phyloP scores from a whole-genome alignment of 2,113 vertebrate species.

The Gallinago paraguaiae region DNA sequence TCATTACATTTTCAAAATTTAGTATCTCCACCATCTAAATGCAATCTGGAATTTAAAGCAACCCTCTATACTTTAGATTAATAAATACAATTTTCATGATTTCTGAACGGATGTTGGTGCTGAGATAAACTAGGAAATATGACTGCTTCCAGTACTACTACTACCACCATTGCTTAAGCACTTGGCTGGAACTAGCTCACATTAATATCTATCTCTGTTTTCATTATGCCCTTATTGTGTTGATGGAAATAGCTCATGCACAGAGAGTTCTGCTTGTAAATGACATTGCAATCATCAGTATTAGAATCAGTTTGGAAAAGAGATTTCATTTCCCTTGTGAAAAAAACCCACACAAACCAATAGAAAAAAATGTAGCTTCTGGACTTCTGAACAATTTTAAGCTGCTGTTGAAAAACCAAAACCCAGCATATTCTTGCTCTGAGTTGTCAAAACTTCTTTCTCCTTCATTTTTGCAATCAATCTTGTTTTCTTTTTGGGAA shows the following conservation, averaged over 20 bases:
- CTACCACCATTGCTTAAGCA: neutral
- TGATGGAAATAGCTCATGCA: neutral
- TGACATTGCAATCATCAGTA: neutral
- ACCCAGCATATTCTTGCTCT: neutral
- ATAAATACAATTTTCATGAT: neutral
- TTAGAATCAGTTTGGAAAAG: neutral
- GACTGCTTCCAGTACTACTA: neutral
- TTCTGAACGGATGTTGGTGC: neutral
- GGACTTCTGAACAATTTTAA: neutral
- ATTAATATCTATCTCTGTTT: neutral
- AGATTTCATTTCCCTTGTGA: neutral
- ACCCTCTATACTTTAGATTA: neutral
- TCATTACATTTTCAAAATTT: neutral
- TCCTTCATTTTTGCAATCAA: neutral
- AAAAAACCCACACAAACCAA: neutral
- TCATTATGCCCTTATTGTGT: neutral
- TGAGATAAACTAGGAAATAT: neutral
- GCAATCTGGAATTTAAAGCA: neutral
- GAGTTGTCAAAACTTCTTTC: neutral
- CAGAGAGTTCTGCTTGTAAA: neutral
- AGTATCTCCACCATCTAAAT: neutral
- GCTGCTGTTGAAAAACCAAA: neutral
- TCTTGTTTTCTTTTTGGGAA: neutral
- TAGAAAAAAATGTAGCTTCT: neutral
- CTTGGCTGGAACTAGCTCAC: neutral